Evolutionary conservation across 2,113 vertebrate species (phyloP).

Genomic region (Boulengeromyrus knoepffleri): DNA sequence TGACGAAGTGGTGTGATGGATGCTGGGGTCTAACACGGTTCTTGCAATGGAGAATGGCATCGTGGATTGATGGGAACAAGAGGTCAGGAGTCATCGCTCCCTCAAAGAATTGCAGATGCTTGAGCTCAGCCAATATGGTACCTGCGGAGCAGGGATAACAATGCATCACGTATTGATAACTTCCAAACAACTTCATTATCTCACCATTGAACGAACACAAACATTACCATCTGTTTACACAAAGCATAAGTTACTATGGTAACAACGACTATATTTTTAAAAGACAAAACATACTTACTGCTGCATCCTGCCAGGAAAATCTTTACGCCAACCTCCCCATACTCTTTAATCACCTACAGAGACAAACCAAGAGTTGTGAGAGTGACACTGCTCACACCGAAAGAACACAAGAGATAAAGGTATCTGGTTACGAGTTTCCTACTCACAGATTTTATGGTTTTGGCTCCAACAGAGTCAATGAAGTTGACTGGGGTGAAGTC

Average conservation of each 20-base stretch:
- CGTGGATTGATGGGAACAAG: constrained; percentile 80
- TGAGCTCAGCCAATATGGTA: constrained; percentile 68
- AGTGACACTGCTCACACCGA: neutral
- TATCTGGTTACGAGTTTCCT: neutral
- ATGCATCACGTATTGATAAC: neutral
- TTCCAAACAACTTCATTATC: neutral
- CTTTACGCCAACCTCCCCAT: constrained; percentile 67
- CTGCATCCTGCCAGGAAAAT: constrained; percentile 76
- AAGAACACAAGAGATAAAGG: neutral
- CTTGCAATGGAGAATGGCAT: constrained; percentile 75
- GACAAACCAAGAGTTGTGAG: constrained; percentile 17
- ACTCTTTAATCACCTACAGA: constrained; percentile 83
- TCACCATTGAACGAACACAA: neutral
- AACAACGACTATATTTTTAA: neutral
- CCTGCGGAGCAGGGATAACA: constrained; percentile 55
- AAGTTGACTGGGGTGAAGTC: constrained; percentile 84
- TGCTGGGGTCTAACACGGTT: constrained; percentile 6
- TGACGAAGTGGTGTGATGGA: neutral
- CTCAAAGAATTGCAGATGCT: constrained; percentile 74
- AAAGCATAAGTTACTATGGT: neutral
- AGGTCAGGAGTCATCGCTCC: constrained; percentile 52
- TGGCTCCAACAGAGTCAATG: constrained; percentile 88
- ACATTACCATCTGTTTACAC: neutral
- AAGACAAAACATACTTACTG: constrained; percentile 54
- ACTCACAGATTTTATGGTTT: constrained; percentile 81